These are phyloP conservation scores for Argyrosomus regius DNA, from an alignment of 2,797 vertebrate species.

Conservation along the genomic window DNA sequence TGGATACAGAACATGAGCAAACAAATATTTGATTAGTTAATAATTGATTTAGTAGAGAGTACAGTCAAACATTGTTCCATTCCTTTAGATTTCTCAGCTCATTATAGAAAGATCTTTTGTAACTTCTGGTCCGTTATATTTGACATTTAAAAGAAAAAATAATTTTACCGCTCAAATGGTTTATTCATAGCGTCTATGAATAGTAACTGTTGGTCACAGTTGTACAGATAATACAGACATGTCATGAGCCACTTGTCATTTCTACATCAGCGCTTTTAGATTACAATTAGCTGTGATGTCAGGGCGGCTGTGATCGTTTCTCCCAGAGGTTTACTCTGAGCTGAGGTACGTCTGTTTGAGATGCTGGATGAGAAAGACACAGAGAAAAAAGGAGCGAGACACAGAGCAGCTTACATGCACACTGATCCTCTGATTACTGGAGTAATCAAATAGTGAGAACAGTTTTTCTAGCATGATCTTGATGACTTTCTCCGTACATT, in stretches of 20 bases:
- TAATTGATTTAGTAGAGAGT: neutral
- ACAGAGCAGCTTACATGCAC: neutral
- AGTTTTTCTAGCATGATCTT: neutral
- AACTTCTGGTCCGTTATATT: neutral
- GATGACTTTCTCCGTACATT: neutral
- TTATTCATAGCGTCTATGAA: neutral
- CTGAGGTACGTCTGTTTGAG: constrained; percentile 8
- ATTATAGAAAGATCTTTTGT: neutral
- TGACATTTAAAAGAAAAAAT: neutral
- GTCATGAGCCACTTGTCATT: constrained; percentile 1
- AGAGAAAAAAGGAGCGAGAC: neutral
- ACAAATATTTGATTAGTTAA: neutral
- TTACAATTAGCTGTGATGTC: constrained; percentile 20
- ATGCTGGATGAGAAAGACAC: neutral
- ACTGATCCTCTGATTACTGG: constrained; percentile 12
- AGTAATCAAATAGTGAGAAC: constrained; percentile 1
- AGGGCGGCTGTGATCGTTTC: neutral
- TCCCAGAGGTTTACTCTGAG: constrained; percentile 10
- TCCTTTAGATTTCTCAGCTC: neutral
- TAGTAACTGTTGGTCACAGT: neutral
- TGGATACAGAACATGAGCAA: neutral
- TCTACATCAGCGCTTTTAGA: constrained; percentile 4
- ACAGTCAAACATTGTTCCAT: neutral
- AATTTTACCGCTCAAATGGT: neutral
- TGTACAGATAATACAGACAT: constrained; percentile 3